Evolutionary conservation across 2,888 invertebrate genomes (phyloP), one percentile per base, ranked within the genome.

Genomic region (Prosopocoilus inquinatus): DNA sequence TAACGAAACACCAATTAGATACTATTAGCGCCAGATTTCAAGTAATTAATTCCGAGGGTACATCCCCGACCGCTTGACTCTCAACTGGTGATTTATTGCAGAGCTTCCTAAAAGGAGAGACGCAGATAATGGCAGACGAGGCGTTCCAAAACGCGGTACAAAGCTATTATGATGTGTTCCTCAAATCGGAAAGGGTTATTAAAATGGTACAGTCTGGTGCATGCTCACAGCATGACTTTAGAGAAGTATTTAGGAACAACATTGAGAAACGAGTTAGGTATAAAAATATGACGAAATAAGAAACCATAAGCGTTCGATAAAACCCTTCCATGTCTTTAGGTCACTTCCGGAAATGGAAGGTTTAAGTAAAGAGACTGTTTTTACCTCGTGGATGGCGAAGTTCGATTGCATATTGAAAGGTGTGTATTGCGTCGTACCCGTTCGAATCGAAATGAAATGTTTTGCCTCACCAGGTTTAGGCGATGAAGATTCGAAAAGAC

Each of bases 321-420:
- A 51, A 33, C 11, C 13, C 43, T 46, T 46, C 35, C 45, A 12
- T n/a, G 16, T 50, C 28, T 20, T 44, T 75, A 90, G 95, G 79
- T 96, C 95, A 73, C 84, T 99, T 73, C 99, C 99, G 64, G 98
- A 99, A 85, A 98, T 99, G 75, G 98, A 99, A 80, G 99, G 99
- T 64, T 81, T 99, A 68, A 97, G 96, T 80, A 99, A 99, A 82
- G 98, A 98, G 80, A 98, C 97, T 43, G 98, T 99, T 39, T 82
- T 98, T 64, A 96, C 96, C 62, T 97, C 97, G 43, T 99, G 99
- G 99, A 90, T 99, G 87, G 95, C 96, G 53, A 99, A 97, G 79
- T 98, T 97, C 78, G 99, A 99, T 81, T 95, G 96, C 78, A 98
- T 99, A 74, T 89, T 96, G 77, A 94, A 94, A 80, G 94, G 93